phyloP scores from a whole-genome alignment of 2,113 vertebrate genomes.

The Macquaria ambigua region DNA sequence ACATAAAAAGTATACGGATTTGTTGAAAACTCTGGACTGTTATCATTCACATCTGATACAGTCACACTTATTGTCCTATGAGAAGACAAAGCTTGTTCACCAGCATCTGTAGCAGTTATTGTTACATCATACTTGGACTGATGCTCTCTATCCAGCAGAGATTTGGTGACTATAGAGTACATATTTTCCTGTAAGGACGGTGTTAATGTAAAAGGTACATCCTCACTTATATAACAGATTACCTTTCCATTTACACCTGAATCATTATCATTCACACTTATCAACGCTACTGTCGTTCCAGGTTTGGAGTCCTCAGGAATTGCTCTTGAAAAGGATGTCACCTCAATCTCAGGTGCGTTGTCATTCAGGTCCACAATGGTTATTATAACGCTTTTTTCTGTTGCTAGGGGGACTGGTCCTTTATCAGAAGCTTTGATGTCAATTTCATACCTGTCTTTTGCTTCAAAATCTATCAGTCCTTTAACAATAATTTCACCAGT shows the following conservation, averaged over 20 bases:
- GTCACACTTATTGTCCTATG: slow-evolving; percentile 70
- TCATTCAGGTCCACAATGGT: slow-evolving; percentile 87
- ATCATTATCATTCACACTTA: slow-evolving; percentile 78
- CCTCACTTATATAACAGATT: slow-evolving; percentile 63
- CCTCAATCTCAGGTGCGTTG: slow-evolving; percentile 81
- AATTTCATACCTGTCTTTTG: slow-evolving; percentile 74
- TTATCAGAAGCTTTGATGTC: slow-evolving; percentile 79
- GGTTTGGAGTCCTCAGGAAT: slow-evolving; percentile 77
- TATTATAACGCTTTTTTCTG: slow-evolving; percentile 79
- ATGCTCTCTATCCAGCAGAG: slow-evolving; percentile 79
- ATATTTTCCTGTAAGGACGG: slow-evolving; percentile 78
- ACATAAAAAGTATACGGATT: slow-evolving; percentile 70
- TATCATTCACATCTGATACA: slow-evolving; percentile 83
- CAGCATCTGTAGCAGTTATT: slow-evolving; percentile 76
- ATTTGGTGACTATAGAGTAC: slow-evolving; percentile 80
- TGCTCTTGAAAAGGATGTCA: slow-evolving; percentile 79
- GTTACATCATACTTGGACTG: slow-evolving; percentile 72
- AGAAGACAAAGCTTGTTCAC: slow-evolving; percentile 63
- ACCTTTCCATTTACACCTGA: slow-evolving; percentile 79
- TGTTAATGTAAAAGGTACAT: slow-evolving; percentile 74
- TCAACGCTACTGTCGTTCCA: slow-evolving; percentile 76
- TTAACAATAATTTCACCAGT: slow-evolving; percentile 78
- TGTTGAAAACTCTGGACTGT: slow-evolving; percentile 70
- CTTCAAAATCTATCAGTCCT: slow-evolving; percentile 73
- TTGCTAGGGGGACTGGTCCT: slow-evolving; percentile 45